These are phyloP conservation scores for Parnassius orleans DNA, from an alignment of 2,888 invertebrate genomes.

Conservation along the genomic window DNA sequence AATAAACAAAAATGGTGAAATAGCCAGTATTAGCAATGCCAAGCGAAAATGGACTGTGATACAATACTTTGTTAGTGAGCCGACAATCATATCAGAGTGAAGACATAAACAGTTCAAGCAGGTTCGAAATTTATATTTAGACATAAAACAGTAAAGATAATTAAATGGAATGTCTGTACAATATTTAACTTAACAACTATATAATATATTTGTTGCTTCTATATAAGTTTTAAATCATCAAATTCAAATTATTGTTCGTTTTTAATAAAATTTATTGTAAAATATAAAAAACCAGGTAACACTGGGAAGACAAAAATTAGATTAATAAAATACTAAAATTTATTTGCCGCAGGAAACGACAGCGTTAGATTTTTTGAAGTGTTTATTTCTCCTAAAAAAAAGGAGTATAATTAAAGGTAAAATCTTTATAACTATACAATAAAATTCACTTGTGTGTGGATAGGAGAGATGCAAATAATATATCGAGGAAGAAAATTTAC, in stretches of 20 bases:
- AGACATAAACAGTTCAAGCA: not conserved
- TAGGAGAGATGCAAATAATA: too few species aligned
- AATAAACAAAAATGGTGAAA: too few species aligned
- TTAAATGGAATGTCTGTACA: constrained; percentile 26
- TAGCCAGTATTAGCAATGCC: too few species aligned
- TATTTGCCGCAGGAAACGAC: not conserved
- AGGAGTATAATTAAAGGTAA: too few species aligned
- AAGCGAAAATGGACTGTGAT: too few species aligned
- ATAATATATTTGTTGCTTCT: not conserved
- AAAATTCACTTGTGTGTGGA: too few species aligned
- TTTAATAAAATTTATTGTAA: constrained; percentile 11
- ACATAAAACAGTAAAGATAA: constrained; percentile 19
- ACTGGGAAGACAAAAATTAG: constrained; percentile 23
- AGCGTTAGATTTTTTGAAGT: too few species aligned
- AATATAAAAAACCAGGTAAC: constrained; percentile 15
- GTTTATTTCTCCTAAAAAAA: too few species aligned
- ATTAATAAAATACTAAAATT: constrained; percentile 11
- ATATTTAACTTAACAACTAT: constrained; percentile 21
- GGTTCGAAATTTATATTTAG: constrained; percentile 12
- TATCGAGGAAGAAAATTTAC: too few species aligned
- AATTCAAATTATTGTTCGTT: not conserved
- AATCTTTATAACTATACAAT: too few species aligned
- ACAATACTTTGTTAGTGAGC: not conserved
- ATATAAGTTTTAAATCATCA: not conserved
- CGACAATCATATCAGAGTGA: not conserved